Conservation (phyloP, 2,888 invertebrate genomes). For the Odontocolon sp. region DNA sequence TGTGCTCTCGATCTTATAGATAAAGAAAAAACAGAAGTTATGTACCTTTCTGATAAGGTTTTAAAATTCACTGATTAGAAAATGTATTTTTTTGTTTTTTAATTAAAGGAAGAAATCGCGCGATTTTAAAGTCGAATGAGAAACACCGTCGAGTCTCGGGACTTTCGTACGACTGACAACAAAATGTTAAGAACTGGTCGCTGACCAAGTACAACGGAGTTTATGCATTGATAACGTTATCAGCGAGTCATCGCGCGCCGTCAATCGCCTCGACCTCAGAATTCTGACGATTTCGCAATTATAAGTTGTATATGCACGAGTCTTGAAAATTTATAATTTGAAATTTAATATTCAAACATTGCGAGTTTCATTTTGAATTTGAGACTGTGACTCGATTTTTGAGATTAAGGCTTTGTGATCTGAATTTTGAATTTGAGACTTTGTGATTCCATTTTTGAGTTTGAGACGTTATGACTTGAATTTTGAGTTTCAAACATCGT, state of each 20-base stretch:
- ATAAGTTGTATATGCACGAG: neutral
- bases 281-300: neutral
- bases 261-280: neutral
- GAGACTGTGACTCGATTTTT: too few relatives aligned
- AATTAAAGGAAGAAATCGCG: neutral
- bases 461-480: too few relatives aligned
- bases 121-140: neutral
- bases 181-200: slow-evolving; percentile 11
- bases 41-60: neutral
- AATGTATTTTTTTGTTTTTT: neutral
- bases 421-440: too few relatives aligned
- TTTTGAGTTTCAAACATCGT: too few relatives aligned
- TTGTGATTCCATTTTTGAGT: too few relatives aligned
- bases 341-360: too few relatives aligned
- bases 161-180: slow-evolving; percentile 41
- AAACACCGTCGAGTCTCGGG: slow-evolving; percentile 41
- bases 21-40: neutral
- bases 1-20: too few relatives aligned
- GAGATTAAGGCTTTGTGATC: too few relatives aligned
- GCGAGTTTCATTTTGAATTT: too few relatives aligned
- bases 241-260: slow-evolving; percentile 17
- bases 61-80: neutral
- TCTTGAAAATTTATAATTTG: too few relatives aligned
- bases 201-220: neutral
- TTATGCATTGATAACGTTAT: slow-evolving; percentile 53